Evolutionary conservation across 1,140 invertebrate genomes (phyloP).

Genomic region (Ceratina australensis): DNA sequence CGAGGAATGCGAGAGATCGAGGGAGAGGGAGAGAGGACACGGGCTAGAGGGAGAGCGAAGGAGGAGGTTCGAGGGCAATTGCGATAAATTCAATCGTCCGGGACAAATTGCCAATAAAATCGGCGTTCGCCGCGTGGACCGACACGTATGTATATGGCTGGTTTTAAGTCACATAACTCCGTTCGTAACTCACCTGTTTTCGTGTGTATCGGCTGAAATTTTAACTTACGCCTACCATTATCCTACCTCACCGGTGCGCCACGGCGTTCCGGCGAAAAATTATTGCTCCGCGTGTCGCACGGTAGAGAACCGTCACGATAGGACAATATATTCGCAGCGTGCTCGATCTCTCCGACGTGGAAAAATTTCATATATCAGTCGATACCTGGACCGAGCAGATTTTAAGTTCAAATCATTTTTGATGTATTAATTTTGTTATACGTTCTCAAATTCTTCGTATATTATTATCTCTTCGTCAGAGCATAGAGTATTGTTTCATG

Average conservation of each 20-base stretch:
- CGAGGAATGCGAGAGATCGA: background rate
- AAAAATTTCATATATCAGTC: constrained; percentile 53
- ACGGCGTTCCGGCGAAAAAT: constrained; percentile 42
- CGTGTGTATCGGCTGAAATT: constrained; percentile 70
- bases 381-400: too few relatives aligned
- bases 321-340: constrained; percentile 48
- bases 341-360: constrained; percentile 1
- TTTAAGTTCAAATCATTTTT: too few relatives aligned
- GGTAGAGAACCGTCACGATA: constrained; percentile 22
- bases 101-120: constrained; percentile 70
- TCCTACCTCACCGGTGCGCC: constrained; percentile 54
- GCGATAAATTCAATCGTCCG: constrained; percentile 63
- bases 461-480: too few relatives aligned
- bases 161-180: constrained; percentile 70
- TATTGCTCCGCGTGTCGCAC: constrained; percentile 46
- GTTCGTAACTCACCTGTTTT: constrained; percentile 72
- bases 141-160: constrained; percentile 36
- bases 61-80: background rate
- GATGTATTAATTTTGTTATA: too few relatives aligned
- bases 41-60: background rate
- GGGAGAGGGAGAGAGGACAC: background rate
- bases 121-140: constrained; percentile 34
- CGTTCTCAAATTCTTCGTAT: too few relatives aligned
- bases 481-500: too few relatives aligned
- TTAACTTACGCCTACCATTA: constrained; percentile 73